Base-by-base conservation (phyloP, 2,888 invertebrate species). In the Lasioglossum zephyrum region DNA sequence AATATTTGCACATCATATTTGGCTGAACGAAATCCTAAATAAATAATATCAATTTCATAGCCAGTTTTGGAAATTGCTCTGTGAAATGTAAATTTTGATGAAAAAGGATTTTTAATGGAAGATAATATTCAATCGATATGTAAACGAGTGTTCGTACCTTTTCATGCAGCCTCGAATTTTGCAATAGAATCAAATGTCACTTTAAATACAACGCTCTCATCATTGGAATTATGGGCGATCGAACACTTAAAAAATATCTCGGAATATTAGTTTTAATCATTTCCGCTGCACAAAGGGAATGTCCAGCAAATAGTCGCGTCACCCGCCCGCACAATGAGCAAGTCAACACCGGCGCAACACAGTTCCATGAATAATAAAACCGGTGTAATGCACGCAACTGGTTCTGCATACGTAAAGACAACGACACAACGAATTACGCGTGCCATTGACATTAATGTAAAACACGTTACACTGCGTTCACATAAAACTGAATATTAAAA, bases 301-400 rank as follows among this genome's bases (percentile, higher is more conserved):
- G 66, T 18, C 22, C 13, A 4, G 11, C 26, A 16, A 53, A 31
- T 11, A 18, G 31, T 26, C 26, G 44, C 26, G 47, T 72, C 73
- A 41, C 39, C 36, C 39, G 53, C 2, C 41, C 39, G 4, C 26
- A 9, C 6, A 49, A 18, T 9, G 26, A 22, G 16, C 36, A 18
- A 22, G 70, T 31, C 16, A 22, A 72, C 69, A 9, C 31, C 8
- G 31, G 31, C 18, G 39, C 39, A 31, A 49, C 44, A 41, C 44
- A 44, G 9, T 63, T n/a, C 44, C 44, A 77, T 53, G 82, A 81
- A 83, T 76, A 77, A 76, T 76, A 81, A 77, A 66, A 18, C 26
- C 31, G 31, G 4, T 2, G n/a, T 39, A 22, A 41, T 53, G 4
- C n/a, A 22, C 18, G 36, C 3, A 22, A 69, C 69, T 6, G 44